Conservation (phyloP, 2,888 invertebrate genomes). For the Agrotis exclamationis region DNA sequence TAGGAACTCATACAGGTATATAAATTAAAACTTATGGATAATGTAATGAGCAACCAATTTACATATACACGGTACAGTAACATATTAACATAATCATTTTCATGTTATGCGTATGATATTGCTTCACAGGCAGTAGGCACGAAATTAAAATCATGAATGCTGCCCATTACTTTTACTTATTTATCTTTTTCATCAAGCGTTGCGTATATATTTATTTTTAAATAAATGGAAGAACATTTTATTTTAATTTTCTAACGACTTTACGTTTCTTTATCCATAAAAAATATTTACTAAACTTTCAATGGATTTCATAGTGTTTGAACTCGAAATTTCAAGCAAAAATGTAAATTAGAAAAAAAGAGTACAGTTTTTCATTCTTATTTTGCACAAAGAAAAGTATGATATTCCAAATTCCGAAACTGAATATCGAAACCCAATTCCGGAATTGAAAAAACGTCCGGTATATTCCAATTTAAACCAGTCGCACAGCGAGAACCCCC, state of each 20-base stretch:
- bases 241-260: neutral
- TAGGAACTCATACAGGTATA: conserved; percentile 2
- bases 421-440: too few species aligned
- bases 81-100: conserved; percentile 55
- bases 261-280: neutral
- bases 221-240: neutral
- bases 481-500: conserved; percentile 23
- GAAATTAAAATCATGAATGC: conserved; percentile 44
- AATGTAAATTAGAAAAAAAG: too few species aligned
- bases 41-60: conserved; percentile 44
- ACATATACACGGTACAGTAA: conserved; percentile 41
- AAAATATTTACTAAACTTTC: neutral
- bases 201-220: neutral
- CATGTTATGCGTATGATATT: conserved; percentile 55
- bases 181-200: conserved; percentile 11
- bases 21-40: conserved; percentile 22
- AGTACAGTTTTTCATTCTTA: too few species aligned
- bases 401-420: too few species aligned
- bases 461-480: neutral
- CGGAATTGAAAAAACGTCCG: too few species aligned
- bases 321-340: neutral
- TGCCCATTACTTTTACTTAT: conserved; percentile 4
- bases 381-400: too few species aligned
- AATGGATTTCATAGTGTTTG: too few species aligned
- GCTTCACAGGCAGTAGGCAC: conserved; percentile 44